phyloP scores from a whole-genome alignment of 2,797 vertebrate genomes.

The Carapus acus region DNA sequence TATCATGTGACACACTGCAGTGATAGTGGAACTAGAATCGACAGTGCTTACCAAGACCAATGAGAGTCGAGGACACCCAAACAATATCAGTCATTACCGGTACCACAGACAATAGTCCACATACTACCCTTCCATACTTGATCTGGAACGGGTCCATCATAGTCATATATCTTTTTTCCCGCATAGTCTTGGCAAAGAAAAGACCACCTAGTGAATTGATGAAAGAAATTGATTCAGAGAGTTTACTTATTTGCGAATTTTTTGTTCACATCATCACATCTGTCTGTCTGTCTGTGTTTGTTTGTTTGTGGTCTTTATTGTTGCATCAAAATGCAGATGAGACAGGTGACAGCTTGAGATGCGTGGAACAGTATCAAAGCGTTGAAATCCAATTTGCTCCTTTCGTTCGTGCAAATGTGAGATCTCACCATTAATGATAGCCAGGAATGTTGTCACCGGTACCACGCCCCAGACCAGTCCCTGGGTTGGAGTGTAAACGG shows the following conservation, averaged over 20 bases:
- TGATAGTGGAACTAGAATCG: background rate
- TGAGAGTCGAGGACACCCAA: constrained; percentile 56
- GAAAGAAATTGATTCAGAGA: too few species aligned
- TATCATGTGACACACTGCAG: too few species aligned
- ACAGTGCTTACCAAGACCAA: constrained; percentile 49
- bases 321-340: too few species aligned
- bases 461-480: constrained; percentile 71
- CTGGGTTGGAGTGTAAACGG: constrained; percentile 65
- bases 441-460: constrained; percentile 60
- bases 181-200: constrained; percentile 61
- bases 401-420: too few species aligned
- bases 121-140: constrained; percentile 55
- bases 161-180: constrained; percentile 56
- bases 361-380: too few species aligned
- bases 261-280: too few species aligned
- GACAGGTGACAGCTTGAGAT: too few species aligned
- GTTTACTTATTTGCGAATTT: too few species aligned
- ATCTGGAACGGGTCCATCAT: constrained; percentile 66
- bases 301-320: too few species aligned
- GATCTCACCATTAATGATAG: constrained; percentile 69
- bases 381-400: too few species aligned
- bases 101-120: constrained; percentile 48
- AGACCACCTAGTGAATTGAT: constrained; percentile 47
- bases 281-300: too few species aligned
- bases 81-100: constrained; percentile 50